phyloP scores from a whole-genome alignment of 2,888 invertebrate genomes.

The Rhamphomyia laevipes region DNA sequence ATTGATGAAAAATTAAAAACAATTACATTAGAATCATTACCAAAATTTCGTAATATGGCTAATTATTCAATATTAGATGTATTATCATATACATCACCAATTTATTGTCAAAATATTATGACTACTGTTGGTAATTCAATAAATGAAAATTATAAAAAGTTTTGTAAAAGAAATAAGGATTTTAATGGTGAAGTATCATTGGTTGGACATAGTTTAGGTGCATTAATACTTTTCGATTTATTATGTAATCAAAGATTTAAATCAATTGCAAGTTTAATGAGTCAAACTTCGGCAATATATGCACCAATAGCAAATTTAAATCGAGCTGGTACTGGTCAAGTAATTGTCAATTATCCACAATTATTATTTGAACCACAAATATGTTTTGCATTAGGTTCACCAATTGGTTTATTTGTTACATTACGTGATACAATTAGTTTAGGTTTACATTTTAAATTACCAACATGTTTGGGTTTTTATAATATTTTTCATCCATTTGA shows the following conservation, averaged over 20 bases:
- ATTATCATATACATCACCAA: slow-evolving; percentile 79
- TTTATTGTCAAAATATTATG: slow-evolving; percentile 72
- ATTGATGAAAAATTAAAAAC: slow-evolving; percentile 67
- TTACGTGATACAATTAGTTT: slow-evolving; percentile 71
- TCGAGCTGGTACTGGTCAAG: slow-evolving; percentile 59
- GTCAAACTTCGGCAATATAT: no score
- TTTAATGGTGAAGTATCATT: slow-evolving; percentile 70
- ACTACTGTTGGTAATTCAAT: slow-evolving; percentile 72
- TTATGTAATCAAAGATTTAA: slow-evolving; percentile 59
- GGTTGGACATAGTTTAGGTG: slow-evolving; percentile 81
- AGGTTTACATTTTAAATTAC: slow-evolving; percentile 64
- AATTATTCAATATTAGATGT: slow-evolving; percentile 84
- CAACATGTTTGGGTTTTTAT: slow-evolving; percentile 76
- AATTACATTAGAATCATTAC: slow-evolving; percentile 76
- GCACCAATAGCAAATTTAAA: no score
- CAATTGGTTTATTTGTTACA: slow-evolving; percentile 81
- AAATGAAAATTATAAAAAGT: slow-evolving; percentile 63
- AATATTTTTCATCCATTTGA: slow-evolving; percentile 91
- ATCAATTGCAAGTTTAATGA: no score
- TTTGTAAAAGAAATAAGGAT: slow-evolving; percentile 56
- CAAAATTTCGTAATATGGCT: slow-evolving; percentile 69
- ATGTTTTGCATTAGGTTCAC: slow-evolving; percentile 81
- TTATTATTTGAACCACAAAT: slow-evolving; percentile 61
- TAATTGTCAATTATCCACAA: slow-evolving; percentile 58
- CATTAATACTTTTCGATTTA: slow-evolving; percentile 77